Evolutionary conservation across 2,888 invertebrate species (phyloP).

Genomic region (Psylliodes chrysocephalus): DNA sequence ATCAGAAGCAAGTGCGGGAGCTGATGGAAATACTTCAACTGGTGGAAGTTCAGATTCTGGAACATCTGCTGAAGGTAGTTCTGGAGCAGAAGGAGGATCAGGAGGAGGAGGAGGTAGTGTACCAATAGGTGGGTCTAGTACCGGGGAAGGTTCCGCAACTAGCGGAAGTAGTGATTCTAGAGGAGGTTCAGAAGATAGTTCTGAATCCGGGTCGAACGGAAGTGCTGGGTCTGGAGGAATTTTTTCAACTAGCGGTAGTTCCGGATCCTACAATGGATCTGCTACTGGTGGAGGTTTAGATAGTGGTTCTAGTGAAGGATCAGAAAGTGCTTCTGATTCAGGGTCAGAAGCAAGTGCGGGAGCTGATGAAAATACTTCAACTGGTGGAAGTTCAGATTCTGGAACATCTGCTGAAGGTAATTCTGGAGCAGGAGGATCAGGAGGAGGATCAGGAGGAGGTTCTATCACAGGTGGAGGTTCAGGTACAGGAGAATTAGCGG

Average conservation of each 20-base stretch:
- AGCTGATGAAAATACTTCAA: neutral
- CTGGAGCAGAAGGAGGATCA: neutral
- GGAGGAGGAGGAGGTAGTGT: neutral
- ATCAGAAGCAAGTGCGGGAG: neutral
- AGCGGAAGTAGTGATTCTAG: neutral
- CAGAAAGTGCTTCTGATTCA: neutral
- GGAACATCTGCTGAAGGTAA: no score
- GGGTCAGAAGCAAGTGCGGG: neutral
- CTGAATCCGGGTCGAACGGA: conserved; percentile 10
- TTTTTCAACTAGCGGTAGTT: neutral
- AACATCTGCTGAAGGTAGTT: conserved; percentile 3
- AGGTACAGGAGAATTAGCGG: neutral
- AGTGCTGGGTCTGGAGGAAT: neutral
- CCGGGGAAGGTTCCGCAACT: no score
- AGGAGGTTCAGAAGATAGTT: no score
- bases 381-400: no score
- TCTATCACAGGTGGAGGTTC: no score
- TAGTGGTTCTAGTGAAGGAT: conserved; percentile 1
- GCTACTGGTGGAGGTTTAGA: neutral
- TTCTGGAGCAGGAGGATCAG: neutral
- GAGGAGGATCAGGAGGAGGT: neutral
- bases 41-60: no score
- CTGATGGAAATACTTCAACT: neutral
- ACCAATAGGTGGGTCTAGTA: neutral
- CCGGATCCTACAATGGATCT: no score